These are phyloP conservation scores for Caenorhabditis afra DNA, from an alignment of 2,888 invertebrate genomes.

Conservation along the genomic window DNA sequence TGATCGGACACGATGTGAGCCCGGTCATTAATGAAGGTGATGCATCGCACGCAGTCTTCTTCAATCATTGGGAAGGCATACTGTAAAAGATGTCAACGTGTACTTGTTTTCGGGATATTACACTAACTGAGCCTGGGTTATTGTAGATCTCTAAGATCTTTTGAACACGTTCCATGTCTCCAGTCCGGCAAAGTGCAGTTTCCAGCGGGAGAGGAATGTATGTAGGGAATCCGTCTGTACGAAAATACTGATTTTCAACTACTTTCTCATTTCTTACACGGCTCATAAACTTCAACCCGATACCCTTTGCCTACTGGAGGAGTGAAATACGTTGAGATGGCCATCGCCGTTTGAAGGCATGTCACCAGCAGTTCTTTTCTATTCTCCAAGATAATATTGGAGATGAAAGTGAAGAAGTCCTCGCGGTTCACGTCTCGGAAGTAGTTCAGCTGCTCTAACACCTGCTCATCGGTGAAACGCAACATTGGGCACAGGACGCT, in stretches of 20 bases:
- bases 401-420: slow-evolving; percentile 21
- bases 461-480: slow-evolving; percentile 12
- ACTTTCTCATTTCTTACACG: slow-evolving; percentile 11
- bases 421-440: slow-evolving; percentile 12
- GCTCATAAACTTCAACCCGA: background rate
- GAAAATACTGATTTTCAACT: no score
- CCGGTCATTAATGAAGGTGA: slow-evolving; percentile 16
- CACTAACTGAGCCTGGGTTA: background rate
- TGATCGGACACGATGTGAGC: slow-evolving; percentile 16
- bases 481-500: background rate
- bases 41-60: slow-evolving; percentile 42
- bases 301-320: no score
- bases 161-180: background rate
- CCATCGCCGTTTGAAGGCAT: background rate
- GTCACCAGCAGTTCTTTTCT: slow-evolving; percentile 6
- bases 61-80: slow-evolving; percentile 4
- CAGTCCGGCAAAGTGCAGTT: slow-evolving; percentile 11
- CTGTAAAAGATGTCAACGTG: background rate
- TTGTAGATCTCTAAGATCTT: slow-evolving; percentile 1
- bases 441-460: slow-evolving; percentile 1
- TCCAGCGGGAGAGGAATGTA: slow-evolving; percentile 36
- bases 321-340: slow-evolving; percentile 14
- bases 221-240: slow-evolving; percentile 33
- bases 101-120: no score
- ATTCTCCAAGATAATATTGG: slow-evolving; percentile 14